These are phyloP conservation scores for Podilymbus podiceps DNA, from an alignment of 2,113 vertebrate genomes.

Conservation along the genomic window DNA sequence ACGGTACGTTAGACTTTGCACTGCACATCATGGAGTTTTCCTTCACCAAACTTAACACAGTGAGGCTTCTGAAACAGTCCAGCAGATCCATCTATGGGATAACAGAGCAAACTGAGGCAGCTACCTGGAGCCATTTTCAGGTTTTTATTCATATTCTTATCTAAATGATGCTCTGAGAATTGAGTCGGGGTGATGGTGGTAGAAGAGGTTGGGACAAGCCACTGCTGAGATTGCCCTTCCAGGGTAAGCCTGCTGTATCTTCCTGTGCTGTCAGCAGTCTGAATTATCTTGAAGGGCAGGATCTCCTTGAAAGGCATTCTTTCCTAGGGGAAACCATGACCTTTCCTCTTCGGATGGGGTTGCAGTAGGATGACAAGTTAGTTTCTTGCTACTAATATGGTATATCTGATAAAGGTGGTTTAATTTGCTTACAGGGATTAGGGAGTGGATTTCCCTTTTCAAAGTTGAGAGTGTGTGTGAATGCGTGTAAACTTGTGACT, in stretches of 20 bases:
- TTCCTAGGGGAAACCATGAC: not conserved
- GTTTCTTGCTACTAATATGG: not conserved
- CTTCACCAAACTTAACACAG: not conserved
- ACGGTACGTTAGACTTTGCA: rapidly evolving
- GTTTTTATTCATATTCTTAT: not conserved
- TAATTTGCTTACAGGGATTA: not conserved
- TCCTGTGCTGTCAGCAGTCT: not conserved
- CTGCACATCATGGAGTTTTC: not conserved
- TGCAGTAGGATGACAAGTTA: not conserved
- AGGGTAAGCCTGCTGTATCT: not conserved
- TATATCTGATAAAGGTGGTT: not conserved
- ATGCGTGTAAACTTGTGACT: not conserved
- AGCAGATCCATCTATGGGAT: not conserved
- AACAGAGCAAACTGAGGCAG: not conserved
- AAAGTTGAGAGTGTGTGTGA: not conserved
- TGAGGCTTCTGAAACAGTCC: not conserved
- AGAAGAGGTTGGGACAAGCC: not conserved
- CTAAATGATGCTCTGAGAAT: not conserved
- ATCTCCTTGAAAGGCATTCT: not conserved
- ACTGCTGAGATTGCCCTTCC: not conserved
- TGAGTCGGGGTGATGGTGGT: not conserved
- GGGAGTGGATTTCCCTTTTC: not conserved
- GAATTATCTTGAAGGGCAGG: not conserved
- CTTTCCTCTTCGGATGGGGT: not conserved
- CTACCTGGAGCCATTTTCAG: not conserved